Base-by-base conservation (phyloP, 2,888 invertebrate genomes). In the Heliconius ethilla region DNA sequence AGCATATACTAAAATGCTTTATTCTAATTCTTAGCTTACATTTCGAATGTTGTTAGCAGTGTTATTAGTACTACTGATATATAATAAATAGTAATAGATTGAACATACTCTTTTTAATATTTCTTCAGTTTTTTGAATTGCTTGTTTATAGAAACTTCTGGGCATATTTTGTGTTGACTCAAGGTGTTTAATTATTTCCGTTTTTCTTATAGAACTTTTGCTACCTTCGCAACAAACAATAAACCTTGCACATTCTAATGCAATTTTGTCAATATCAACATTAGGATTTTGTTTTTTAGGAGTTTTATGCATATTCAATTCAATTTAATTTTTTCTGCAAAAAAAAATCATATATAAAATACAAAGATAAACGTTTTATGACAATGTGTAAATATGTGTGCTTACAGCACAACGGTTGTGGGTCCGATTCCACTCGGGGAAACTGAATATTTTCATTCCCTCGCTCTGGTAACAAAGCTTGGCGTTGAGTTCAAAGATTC, bases 171-270 rank as follows among this genome's bases (percentile, higher is more conserved):
- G 27, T 25, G 40, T 45, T 63, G 45, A 7, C 18, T 67, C 29
- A 10, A 94, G 82, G 81, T 92, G 89, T 82, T 91, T 92, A 4
- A 84, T 78, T 45, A 94, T 90, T 82, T 94, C 93, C 3, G 86
- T 81, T 9, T 90, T 87, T 83, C 90, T 92, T 25, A 94, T 88
- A 0, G 93, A 93, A 72, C 90, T 84, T 84, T 94, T 94, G 80
- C 92, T 92, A 27, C 91, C 90, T 87, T 93, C 92, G 0, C 92
- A 86, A 81, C 87, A 90, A 18, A 92, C 51, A 40, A 94, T 88
- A 76, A 84, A 93, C 11, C 91, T 88, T 10, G 91, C 92, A 75
- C 94, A 94, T 83, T 92, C 91, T 25, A 86, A 88, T 9, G 90
- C 86, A 3, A 89, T 82, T 55, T 66, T 22, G n/a, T 25, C 51